These are phyloP conservation scores for Drosophila testacea DNA, from an alignment of 2,888 invertebrate genomes.

Conservation along the genomic window DNA sequence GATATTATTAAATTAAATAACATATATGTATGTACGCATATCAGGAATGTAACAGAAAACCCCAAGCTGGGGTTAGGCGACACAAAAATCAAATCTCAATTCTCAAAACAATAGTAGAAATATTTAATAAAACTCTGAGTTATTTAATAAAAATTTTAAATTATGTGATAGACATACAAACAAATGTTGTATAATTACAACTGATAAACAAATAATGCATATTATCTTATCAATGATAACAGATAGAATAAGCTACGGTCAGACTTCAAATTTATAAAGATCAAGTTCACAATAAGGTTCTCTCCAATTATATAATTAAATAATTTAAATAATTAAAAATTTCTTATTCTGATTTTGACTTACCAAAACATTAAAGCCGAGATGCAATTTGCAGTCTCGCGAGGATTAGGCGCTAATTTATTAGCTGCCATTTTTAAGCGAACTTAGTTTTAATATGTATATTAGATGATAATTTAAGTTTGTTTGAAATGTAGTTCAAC, in stretches of 20 bases:
- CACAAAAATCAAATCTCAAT: too few species aligned
- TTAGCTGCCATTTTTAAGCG: conserved; percentile 74
- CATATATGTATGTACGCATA: too few species aligned
- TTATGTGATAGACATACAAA: neutral
- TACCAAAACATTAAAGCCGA: conserved; percentile 88
- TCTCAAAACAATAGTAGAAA: too few species aligned
- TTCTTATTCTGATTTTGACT: conserved; percentile 37
- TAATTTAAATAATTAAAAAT: neutral
- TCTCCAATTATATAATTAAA: too few species aligned
- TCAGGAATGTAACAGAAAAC: too few species aligned
- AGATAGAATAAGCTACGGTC: conserved; percentile 19
- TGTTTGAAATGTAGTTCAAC: too few species aligned
- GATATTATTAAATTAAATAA: too few species aligned
- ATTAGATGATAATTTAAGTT: too few species aligned
- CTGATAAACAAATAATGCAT: conserved; percentile 31
- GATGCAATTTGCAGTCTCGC: conserved; percentile 87
- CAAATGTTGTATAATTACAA: conserved; percentile 19
- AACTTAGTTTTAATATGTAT: neutral
- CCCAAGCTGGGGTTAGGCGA: too few species aligned
- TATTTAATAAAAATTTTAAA: neutral
- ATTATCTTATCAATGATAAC: conserved; percentile 58
- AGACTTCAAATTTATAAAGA: neutral
- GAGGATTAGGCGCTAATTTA: conserved; percentile 86
- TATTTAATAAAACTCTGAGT: neutral
- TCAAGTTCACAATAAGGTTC: neutral